A percentile compares a stretch with the other conserved stretches of the same genome.
phyloP scores from a whole-genome alignment of 2,797 vertebrate genomes.

The Hippocampus kuda region DNA sequence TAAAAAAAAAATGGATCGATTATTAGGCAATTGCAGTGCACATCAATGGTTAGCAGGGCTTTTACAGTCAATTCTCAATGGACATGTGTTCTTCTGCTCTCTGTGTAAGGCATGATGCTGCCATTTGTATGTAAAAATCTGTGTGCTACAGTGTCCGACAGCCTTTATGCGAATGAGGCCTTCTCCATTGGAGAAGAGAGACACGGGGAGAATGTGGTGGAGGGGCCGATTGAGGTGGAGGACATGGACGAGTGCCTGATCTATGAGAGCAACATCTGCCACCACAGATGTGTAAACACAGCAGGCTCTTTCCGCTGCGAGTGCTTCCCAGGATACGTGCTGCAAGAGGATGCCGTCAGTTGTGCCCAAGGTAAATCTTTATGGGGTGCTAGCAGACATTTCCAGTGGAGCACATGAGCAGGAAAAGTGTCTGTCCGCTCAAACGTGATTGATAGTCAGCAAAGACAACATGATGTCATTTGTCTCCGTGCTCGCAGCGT shows the following conservation, averaged over 20 bases:
- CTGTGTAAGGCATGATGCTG: neutral
- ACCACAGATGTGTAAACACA: conserved; percentile 74
- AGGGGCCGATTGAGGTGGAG: conserved; percentile 62
- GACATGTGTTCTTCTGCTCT: too few relatives aligned
- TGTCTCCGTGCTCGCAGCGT: conserved; percentile 35
- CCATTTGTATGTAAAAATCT: neutral
- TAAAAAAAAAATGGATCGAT: too few relatives aligned
- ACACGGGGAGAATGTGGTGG: conserved; percentile 70
- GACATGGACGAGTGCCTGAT: conserved; percentile 81
- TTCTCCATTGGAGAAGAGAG: conserved; percentile 70
- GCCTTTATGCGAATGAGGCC: conserved; percentile 68
- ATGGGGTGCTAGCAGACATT: conserved; percentile 15
- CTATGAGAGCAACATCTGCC: conserved; percentile 72
- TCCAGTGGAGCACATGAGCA: conserved; percentile 11
- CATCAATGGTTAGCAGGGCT: too few relatives aligned
- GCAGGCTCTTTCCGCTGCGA: conserved; percentile 78
- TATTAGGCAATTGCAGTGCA: too few relatives aligned
- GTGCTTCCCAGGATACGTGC: conserved; percentile 72
- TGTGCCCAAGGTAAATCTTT: conserved; percentile 70
- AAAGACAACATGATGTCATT: conserved; percentile 37
- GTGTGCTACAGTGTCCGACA: conserved; percentile 70
- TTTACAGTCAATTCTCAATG: neutral
- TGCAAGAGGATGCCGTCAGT: conserved; percentile 70
- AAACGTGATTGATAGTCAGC: conserved; percentile 27
- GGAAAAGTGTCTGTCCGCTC: conserved; percentile 14